phyloP scores from a whole-genome alignment of 2,113 vertebrate genomes.

The Oncorhynchus nerka region DNA sequence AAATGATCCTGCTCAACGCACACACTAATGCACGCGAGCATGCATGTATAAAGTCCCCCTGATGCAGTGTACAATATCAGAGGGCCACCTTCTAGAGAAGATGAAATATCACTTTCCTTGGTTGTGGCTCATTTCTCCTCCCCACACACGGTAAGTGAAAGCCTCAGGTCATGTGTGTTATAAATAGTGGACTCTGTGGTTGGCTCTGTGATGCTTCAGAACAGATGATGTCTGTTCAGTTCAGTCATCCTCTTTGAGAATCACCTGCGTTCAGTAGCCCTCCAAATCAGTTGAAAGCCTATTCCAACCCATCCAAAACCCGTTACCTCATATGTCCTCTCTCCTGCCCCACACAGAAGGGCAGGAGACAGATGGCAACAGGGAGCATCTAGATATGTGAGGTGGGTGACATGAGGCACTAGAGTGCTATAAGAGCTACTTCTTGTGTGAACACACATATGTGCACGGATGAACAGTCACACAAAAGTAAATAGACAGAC shows the following conservation, averaged over 20 bases:
- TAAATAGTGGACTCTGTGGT: neutral
- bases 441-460: no score
- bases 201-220: neutral
- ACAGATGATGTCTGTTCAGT: neutral
- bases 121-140: no score
- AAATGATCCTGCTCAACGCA: conserved; percentile 22
- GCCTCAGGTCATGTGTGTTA: neutral
- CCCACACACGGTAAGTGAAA: neutral
- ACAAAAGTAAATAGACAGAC: no score
- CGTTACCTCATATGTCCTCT: neutral
- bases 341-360: neutral
- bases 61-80: no score
- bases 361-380: neutral
- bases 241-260: neutral
- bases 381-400: no score
- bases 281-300: neutral
- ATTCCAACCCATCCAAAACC: neutral
- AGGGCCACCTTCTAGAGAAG: neutral
- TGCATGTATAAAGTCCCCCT: neutral
- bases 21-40: neutral
- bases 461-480: no score
- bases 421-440: no score
- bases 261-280: neutral
- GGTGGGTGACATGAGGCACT: no score
- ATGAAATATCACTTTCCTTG: no score